Conservation (phyloP, 2,797 vertebrate species). For the Enteromius trimaculatus region DNA sequence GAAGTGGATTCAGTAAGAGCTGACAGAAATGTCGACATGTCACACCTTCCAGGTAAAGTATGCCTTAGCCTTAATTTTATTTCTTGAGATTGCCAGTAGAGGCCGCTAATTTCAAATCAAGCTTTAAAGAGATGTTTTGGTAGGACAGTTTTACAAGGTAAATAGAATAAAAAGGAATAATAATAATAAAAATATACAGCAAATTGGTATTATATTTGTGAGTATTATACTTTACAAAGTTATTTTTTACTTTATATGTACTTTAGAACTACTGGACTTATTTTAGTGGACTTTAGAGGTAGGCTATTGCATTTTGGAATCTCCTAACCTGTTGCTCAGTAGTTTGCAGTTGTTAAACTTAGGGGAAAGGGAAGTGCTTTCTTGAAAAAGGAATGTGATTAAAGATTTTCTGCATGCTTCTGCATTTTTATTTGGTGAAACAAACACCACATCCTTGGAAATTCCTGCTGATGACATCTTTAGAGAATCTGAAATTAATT, state of each 20-base stretch:
- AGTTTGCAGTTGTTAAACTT: background rate
- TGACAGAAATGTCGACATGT: background rate
- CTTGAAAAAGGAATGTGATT: background rate
- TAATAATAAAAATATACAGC: background rate
- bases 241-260: background rate
- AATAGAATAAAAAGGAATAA: background rate
- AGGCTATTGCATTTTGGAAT: background rate
- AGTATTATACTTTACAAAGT: background rate
- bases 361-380: background rate
- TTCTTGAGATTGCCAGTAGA: background rate
- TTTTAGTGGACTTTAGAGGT: background rate
- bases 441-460: background rate
- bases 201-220: background rate
- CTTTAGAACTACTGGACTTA: background rate
- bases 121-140: no score
- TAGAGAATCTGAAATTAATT: background rate
- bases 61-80: background rate
- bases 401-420: background rate
- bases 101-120: slow-evolving; percentile 5
- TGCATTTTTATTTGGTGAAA: background rate
- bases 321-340: background rate
- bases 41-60: background rate
- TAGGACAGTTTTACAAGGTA: background rate
- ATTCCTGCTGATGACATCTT: background rate
- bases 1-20: background rate